These are phyloP conservation scores for Epinephelus awoara DNA, from an alignment of 2,797 vertebrate species.

Conservation along the genomic window DNA sequence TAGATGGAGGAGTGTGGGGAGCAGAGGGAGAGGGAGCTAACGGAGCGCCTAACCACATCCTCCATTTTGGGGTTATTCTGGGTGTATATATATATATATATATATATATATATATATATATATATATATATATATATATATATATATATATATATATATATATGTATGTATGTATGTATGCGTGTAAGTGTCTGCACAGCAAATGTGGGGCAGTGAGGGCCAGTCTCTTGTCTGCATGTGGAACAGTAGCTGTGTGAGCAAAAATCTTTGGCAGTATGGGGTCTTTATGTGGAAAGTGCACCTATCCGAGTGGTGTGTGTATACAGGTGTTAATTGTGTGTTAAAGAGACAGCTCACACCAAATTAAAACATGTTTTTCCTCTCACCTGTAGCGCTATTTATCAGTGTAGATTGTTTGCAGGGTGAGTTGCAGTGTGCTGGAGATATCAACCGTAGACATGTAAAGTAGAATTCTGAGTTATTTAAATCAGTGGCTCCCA, in stretches of 20 bases:
- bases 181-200: constrained; percentile 26
- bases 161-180: background rate
- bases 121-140: constrained; percentile 4
- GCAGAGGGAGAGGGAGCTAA: constrained; percentile 57
- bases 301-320: background rate
- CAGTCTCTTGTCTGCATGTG: constrained; percentile 5
- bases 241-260: constrained; percentile 26
- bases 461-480: no score
- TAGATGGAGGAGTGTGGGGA: constrained; percentile 56
- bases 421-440: no score
- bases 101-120: background rate
- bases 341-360: background rate
- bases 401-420: no score
- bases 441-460: no score
- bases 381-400: no score
- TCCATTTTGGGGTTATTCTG: constrained; percentile 72
- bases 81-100: constrained; percentile 16
- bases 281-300: background rate
- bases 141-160: constrained; percentile 1
- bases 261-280: background rate
- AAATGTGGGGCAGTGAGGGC: constrained; percentile 57
- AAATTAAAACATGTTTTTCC: no score
- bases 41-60: constrained; percentile 67
- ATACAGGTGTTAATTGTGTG: background rate
- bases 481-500: no score